A percentile compares a stretch with the other conserved stretches of the same genome.
These are phyloP conservation scores for Ivindomyrus marchei DNA, from an alignment of 2,113 vertebrate genomes.

Conservation along the genomic window DNA sequence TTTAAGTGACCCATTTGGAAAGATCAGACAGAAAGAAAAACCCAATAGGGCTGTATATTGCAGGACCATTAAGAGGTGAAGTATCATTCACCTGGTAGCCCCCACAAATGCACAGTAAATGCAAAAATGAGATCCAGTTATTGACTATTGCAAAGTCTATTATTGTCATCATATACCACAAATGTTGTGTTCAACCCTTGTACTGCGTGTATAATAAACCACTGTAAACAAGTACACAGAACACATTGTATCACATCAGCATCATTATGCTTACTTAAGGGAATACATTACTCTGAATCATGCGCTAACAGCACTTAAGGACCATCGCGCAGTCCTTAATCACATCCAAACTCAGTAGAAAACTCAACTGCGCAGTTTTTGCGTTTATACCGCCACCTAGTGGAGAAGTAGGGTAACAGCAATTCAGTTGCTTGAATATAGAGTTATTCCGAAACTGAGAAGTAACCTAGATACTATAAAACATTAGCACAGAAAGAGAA, in stretches of 20 bases:
- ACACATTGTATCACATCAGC: not conserved
- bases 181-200: not conserved
- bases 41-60: slow-evolving; percentile 21
- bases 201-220: not conserved
- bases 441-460: not conserved
- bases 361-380: not conserved
- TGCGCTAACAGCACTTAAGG: not conserved
- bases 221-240: not conserved
- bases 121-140: not conserved
- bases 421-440: not conserved
- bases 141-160: not conserved
- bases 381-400: not conserved
- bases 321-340: not conserved
- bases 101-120: not conserved
- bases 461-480: not conserved
- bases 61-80: not conserved
- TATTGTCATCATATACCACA: not conserved
- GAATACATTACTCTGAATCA: not conserved
- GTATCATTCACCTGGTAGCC: not conserved
- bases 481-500: not conserved
- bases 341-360: not conserved
- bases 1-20: not conserved
- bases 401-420: not conserved
- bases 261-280: not conserved
- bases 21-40: slow-evolving; percentile 8